Conservation (phyloP, 2,797 vertebrate species). For the Euthynnus affinis region DNA sequence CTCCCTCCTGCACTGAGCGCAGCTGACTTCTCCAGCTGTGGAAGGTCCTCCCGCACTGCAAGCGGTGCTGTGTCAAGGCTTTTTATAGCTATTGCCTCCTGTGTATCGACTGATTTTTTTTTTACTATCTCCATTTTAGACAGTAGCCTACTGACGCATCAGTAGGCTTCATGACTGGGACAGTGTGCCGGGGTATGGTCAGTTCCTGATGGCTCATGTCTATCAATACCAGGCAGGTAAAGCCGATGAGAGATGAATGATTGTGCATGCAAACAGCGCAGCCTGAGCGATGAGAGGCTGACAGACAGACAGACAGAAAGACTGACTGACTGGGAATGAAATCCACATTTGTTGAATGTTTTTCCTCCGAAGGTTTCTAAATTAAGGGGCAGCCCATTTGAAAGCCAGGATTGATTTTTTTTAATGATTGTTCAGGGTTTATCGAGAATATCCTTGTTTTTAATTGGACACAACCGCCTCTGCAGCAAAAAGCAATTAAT, state of each 20-base stretch:
- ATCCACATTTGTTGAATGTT: conserved; percentile 28
- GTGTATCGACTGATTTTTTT: conserved; percentile 60
- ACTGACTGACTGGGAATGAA: conserved; percentile 17
- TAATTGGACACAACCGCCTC: conserved; percentile 36
- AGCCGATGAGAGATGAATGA: conserved; percentile 72
- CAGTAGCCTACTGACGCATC: conserved; percentile 69
- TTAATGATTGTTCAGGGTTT: conserved; percentile 31
- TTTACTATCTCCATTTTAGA: conserved; percentile 80
- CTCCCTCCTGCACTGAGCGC: conserved; percentile 2
- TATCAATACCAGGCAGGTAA: conserved; percentile 79
- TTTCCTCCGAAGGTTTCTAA: conserved; percentile 1
- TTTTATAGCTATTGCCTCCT: conserved; percentile 43
- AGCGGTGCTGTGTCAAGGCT: conserved; percentile 81
- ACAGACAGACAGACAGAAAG: background rate
- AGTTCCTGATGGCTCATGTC: conserved; percentile 70
- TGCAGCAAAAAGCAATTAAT: conserved; percentile 68
- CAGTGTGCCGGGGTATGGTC: conserved; percentile 68
- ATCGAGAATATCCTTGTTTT: conserved; percentile 24
- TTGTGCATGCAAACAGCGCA: conserved; percentile 67
- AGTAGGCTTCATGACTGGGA: conserved; percentile 67
- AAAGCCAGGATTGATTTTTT: conserved; percentile 17
- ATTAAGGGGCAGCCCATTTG: conserved; percentile 20
- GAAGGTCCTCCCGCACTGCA: conserved; percentile 83
- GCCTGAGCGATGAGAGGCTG: background rate
- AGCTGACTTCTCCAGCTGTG: conserved; percentile 59